These are phyloP conservation scores for Galerucella nymphaeae DNA, from an alignment of 2,888 invertebrate genomes.

Conservation along the genomic window DNA sequence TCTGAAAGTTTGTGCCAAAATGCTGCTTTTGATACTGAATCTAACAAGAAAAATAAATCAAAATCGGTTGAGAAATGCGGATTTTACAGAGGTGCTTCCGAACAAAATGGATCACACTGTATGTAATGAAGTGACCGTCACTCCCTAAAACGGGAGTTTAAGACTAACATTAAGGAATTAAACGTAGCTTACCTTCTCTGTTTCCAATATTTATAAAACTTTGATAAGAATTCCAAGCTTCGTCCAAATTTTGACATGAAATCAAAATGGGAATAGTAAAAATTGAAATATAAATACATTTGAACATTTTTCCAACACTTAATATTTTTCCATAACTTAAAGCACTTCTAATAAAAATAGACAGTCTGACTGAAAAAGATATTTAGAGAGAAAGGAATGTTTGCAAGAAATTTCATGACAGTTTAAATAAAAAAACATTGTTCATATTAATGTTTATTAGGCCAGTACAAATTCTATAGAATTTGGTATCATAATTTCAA, in stretches of 20 bases:
- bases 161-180: too few relatives aligned
- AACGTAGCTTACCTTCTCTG: slow-evolving; percentile 62
- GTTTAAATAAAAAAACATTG: not conserved
- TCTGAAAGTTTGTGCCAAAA: too few relatives aligned
- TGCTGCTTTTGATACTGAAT: too few relatives aligned
- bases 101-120: too few relatives aligned
- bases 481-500: not conserved
- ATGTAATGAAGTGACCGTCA: too few relatives aligned
- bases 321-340: slow-evolving; percentile 4
- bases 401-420: not conserved
- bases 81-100: too few relatives aligned
- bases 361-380: too few relatives aligned
- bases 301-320: slow-evolving; percentile 37
- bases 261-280: slow-evolving; percentile 37
- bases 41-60: too few relatives aligned
- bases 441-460: not conserved
- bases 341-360: not conserved
- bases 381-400: not conserved
- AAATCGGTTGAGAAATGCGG: too few relatives aligned
- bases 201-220: slow-evolving; percentile 59
- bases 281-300: slow-evolving; percentile 36
- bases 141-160: too few relatives aligned
- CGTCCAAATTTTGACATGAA: slow-evolving; percentile 33
- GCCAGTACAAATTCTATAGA: not conserved
- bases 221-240: slow-evolving; percentile 60